A percentile compares a stretch with the other conserved stretches of the same genome.
Conservation (phyloP, 2,888 invertebrate genomes). For the Luperina nickerlii region DNA sequence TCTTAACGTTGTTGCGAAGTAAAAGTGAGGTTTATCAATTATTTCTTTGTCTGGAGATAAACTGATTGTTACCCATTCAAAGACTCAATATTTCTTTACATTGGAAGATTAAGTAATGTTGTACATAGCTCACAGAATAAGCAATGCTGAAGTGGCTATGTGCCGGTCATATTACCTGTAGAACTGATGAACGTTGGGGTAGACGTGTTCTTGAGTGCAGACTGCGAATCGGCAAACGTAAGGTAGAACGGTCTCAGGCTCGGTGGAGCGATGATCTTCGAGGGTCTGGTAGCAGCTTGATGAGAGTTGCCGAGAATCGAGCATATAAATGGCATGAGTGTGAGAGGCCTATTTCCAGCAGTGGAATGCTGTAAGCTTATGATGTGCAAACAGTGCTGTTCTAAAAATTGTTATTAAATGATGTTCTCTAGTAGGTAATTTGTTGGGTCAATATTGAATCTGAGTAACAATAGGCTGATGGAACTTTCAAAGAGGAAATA, state of each 20-base stretch:
- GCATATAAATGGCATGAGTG: too few species aligned
- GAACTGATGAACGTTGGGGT: not conserved
- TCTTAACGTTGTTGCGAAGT: constrained; percentile 18
- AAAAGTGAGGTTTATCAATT: constrained; percentile 2
- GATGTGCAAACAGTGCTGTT: not conserved
- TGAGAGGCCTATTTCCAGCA: too few species aligned
- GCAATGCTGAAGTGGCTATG: not conserved
- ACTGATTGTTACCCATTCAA: not conserved
- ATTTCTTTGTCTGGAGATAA: constrained; percentile 24
- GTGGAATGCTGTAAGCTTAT: too few species aligned
- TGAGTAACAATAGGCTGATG: not conserved
- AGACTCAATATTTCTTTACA: not conserved
- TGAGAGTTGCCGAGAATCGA: too few species aligned
- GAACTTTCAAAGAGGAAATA: not conserved
- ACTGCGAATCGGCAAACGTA: too few species aligned
- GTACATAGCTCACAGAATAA: not conserved
- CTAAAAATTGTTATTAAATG: not conserved
- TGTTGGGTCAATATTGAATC: not conserved
- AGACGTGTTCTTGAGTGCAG: too few species aligned
- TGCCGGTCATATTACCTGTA: not conserved
- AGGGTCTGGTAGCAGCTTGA: too few species aligned
- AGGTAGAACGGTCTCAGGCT: too few species aligned
- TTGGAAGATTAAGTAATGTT: not conserved
- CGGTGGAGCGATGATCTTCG: too few species aligned
- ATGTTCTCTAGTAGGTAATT: not conserved